Base-by-base conservation (phyloP, 1,140 invertebrate species). In the Wasmannia auropunctata region DNA sequence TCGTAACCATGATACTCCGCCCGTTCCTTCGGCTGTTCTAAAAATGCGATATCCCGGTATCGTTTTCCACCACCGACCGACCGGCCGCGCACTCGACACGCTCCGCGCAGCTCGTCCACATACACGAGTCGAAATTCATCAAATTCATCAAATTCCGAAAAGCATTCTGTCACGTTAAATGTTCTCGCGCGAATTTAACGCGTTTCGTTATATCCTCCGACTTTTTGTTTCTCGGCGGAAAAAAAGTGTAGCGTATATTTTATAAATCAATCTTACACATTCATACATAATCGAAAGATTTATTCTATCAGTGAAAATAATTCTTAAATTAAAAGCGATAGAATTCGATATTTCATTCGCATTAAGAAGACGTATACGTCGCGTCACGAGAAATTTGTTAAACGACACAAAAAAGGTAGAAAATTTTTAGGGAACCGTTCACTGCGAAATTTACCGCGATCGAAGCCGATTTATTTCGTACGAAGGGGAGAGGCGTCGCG, bases 1-100 rank as follows among this genome's bases (percentile, higher is more conserved):
- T 86, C 89, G 72, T 88, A 90, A 90, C 81, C 70, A 58, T 51
- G 69, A 63, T 87, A 84, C n/a, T n/a, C n/a, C n/a, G n/a, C 28
- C 70, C 69, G 22, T 81, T 90, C 70, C 83, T 65, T 51, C n/a
- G 58, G 49, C 63, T 56, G 77, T 90, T 90, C 81, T 86, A 58
- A 67, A 90, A 90, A 88, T 84, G 72, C 74, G 51, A 22, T 85
- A 67, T 34, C 77, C 25, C 56, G 25, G 40, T 43, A 76, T 58
- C 37, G 43, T 75, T 87, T 34, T 62, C 22, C 58, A 28, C 34
- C 84, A 62, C 31, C 54, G 31, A 28, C 22, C 54, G n/a, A n/a
- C n/a, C n/a, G n/a, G 14, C 34, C 22, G 37, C 43, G 14, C 34
- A 46, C 58, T 86, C 76, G 51, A 79, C 7, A 0, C 3, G 28